A percentile compares a stretch with the other conserved stretches of the same genome.
phyloP scores from a whole-genome alignment of 1,140 invertebrate genomes.

The Drosophila mauritiana region DNA sequence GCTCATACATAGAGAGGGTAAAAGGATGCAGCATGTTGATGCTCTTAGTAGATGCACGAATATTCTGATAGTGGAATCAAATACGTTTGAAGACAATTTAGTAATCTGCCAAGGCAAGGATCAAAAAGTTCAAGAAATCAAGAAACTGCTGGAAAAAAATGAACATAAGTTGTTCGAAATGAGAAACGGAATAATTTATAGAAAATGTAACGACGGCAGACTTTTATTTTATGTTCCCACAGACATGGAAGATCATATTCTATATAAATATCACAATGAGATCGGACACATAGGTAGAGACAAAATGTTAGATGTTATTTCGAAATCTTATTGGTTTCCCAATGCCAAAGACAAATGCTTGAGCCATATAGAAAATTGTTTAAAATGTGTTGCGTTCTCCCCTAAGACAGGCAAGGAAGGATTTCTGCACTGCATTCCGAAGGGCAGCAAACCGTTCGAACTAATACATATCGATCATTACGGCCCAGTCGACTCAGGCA shows the following conservation, averaged over 20 bases:
- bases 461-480: neutral
- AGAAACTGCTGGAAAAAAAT: too few relatives aligned
- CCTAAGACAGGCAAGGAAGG: neutral
- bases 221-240: neutral
- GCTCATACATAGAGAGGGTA: conserved; percentile 18
- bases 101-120: too few relatives aligned
- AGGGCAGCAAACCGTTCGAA: neutral
- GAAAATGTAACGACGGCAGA: neutral
- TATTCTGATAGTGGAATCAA: too few relatives aligned
- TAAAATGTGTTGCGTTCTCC: neutral
- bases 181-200: neutral
- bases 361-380: neutral
- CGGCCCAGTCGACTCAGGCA: neutral
- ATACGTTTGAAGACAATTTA: too few relatives aligned
- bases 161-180: neutral
- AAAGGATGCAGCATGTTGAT: conserved; percentile 74
- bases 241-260: neutral
- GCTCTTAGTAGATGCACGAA: conserved; percentile 38
- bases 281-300: neutral
- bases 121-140: too few relatives aligned
- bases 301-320: neutral
- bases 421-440: neutral
- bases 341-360: neutral
- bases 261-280: neutral
- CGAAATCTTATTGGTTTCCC: neutral